Evolutionary conservation across 2,888 invertebrate species (phyloP).

Genomic region (Neoitamus cyanurus): DNA sequence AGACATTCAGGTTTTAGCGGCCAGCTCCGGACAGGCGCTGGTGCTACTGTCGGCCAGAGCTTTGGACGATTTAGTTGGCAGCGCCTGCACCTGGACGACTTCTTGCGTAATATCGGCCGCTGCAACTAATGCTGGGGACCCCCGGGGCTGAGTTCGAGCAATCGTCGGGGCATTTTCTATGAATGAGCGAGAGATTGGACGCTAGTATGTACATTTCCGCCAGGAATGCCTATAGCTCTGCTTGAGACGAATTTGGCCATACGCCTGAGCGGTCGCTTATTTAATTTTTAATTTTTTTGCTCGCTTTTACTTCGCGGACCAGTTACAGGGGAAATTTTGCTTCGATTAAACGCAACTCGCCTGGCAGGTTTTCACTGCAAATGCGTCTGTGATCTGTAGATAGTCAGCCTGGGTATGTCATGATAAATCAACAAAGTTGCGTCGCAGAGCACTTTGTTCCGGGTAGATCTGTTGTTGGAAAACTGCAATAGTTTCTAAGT

Average conservation of each 20-base stretch:
- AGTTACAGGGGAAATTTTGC: neutral
- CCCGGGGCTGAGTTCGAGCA: neutral
- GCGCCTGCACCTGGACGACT: neutral
- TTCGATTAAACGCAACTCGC: neutral
- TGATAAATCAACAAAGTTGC: neutral
- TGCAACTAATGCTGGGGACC: neutral
- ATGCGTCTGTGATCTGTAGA: neutral
- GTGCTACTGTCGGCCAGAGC: too few relatives aligned
- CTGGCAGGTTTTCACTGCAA: neutral
- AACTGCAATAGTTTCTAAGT: too few relatives aligned
- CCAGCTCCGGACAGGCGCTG: neutral
- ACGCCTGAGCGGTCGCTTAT: neutral
- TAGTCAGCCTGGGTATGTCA: neutral
- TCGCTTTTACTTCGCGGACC: neutral
- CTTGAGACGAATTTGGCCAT: neutral
- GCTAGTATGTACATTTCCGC: neutral
- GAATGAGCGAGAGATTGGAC: neutral
- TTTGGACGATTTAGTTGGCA: neutral
- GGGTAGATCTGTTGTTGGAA: neutral
- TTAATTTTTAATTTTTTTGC: neutral
- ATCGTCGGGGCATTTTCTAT: neutral
- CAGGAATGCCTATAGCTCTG: neutral
- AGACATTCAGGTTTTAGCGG: constrained; percentile 16
- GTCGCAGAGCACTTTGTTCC: neutral
- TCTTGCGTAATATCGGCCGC: neutral